These are phyloP conservation scores for Galerucella calmariensis DNA, from an alignment of 2,888 invertebrate species.

Conservation along the genomic window DNA sequence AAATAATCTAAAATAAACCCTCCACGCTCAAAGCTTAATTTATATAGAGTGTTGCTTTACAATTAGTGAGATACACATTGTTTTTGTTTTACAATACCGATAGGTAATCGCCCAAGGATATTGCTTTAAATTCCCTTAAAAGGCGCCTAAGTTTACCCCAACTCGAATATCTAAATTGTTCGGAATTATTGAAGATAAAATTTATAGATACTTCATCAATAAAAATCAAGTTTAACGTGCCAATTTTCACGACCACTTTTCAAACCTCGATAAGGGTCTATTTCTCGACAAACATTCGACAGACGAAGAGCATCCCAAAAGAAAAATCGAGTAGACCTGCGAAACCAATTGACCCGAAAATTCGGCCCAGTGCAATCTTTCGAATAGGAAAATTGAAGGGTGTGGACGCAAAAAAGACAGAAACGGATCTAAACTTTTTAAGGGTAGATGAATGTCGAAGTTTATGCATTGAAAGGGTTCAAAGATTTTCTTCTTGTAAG, in stretches of 20 bases:
- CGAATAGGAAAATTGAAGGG: slow-evolving; percentile 39
- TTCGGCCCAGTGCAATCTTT: slow-evolving; percentile 36
- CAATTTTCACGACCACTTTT: slow-evolving; percentile 30
- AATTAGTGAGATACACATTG: slow-evolving; percentile 48
- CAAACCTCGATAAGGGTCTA: slow-evolving; percentile 39
- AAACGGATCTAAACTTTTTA: neutral
- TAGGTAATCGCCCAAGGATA: slow-evolving; percentile 46
- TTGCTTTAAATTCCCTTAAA: slow-evolving; percentile 48
- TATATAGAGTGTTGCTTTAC: slow-evolving; percentile 49
- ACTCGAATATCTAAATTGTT: neutral
- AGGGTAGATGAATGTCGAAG: too few species aligned
- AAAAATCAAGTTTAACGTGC: slow-evolving; percentile 20
- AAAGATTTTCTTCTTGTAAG: too few species aligned
- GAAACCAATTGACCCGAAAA: slow-evolving; percentile 45
- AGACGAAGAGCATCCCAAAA: slow-evolving; percentile 31
- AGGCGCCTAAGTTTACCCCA: slow-evolving; percentile 30
- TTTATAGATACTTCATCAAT: slow-evolving; percentile 5
- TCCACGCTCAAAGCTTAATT: slow-evolving; percentile 44
- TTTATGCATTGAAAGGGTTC: too few species aligned
- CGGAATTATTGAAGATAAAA: neutral
- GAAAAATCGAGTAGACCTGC: slow-evolving; percentile 42
- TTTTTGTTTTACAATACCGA: slow-evolving; percentile 46
- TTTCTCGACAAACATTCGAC: slow-evolving; percentile 35
- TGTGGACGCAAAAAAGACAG: neutral
- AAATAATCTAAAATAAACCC: slow-evolving; percentile 47